Evolutionary conservation across 1,140 invertebrate genomes (phyloP).

Genomic region (Ostrea edulis): DNA sequence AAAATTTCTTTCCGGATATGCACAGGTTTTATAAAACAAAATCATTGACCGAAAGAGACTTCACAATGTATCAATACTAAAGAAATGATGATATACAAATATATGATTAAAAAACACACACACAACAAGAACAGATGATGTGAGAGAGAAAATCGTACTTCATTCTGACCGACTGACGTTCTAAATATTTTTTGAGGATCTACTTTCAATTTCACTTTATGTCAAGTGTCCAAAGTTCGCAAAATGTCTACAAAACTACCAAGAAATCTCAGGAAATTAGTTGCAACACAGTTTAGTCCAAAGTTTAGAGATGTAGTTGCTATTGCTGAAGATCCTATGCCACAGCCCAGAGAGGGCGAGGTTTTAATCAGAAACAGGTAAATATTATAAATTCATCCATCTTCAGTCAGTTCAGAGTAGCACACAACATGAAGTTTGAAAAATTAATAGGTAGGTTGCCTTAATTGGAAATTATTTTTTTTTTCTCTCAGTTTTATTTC

Average conservation of each 20-base stretch:
- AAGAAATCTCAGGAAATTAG: constrained; percentile 61
- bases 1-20: not conserved
- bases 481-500: too few species aligned
- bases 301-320: constrained; percentile 68
- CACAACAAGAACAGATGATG: not conserved
- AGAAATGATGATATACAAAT: too few species aligned
- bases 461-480: too few species aligned
- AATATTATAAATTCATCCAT: not conserved
- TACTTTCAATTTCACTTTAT: constrained; percentile 9
- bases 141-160: not conserved
- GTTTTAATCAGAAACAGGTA: constrained; percentile 71
- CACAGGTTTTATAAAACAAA: too few species aligned
- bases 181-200: not conserved
- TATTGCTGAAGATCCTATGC: constrained; percentile 61
- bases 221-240: not conserved
- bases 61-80: too few species aligned
- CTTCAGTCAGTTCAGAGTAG: too few species aligned
- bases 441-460: too few species aligned
- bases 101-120: not conserved
- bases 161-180: not conserved
- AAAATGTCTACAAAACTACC: constrained; percentile 67
- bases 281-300: constrained; percentile 65
- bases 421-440: too few species aligned
- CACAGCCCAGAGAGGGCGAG: constrained; percentile 62
- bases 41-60: not conserved